Evolutionary conservation across 2,113 vertebrate species (phyloP).

Genomic region (Zeus faber): DNA sequence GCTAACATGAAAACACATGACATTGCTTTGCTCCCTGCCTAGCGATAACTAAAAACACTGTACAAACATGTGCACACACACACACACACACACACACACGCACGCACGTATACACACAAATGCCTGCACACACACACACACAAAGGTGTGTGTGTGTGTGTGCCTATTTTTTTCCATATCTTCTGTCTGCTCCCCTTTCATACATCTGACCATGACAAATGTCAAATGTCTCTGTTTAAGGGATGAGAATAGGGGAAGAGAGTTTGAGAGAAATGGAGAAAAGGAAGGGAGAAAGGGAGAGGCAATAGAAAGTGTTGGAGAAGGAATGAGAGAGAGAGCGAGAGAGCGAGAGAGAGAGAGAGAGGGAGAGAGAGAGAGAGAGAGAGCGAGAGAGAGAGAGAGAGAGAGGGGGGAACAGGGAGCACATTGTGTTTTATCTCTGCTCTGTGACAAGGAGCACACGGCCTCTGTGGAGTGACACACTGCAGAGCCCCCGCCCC

Average conservation of each 20-base stretch:
- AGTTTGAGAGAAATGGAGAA: neutral
- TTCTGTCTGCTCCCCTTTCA: too few relatives aligned
- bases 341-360: neutral
- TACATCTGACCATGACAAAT: too few relatives aligned
- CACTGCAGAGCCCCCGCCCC: conserved; percentile 36
- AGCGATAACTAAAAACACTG: too few relatives aligned
- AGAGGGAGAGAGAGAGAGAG: conserved; percentile 14
- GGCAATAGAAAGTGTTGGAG: neutral
- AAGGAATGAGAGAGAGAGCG: neutral
- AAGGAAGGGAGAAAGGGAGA: neutral
- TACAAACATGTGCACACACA: neutral
- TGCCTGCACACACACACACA: neutral
- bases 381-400: too few relatives aligned
- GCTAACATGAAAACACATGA: too few relatives aligned
- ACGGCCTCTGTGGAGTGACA: conserved; percentile 41
- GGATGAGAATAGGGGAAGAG: neutral
- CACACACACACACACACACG: neutral
- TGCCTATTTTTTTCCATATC: too few relatives aligned
- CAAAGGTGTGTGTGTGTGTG: too few relatives aligned
- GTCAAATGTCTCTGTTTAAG: neutral
- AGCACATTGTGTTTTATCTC: conserved; percentile 56
- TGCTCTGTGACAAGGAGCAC: conserved; percentile 46
- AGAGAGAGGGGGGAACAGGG: conserved; percentile 28
- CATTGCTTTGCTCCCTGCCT: too few relatives aligned
- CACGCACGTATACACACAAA: neutral